Conservation (phyloP, 2,888 invertebrate species). For the Aporophyla lueneburgensis region DNA sequence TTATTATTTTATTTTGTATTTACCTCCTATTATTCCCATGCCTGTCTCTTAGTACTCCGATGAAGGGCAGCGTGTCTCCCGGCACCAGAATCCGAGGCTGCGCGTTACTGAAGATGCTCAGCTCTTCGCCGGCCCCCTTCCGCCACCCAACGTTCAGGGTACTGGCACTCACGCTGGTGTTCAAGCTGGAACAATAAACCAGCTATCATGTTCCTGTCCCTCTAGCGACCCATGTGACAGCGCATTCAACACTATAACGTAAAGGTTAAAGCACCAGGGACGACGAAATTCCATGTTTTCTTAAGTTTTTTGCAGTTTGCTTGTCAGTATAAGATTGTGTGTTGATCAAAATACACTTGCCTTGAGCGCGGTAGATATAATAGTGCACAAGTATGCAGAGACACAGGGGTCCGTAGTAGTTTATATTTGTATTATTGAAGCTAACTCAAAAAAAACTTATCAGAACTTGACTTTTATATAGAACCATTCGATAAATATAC, state of each 20-base stretch:
- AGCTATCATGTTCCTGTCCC: background rate
- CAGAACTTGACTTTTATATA: too few relatives aligned
- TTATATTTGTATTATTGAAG: too few relatives aligned
- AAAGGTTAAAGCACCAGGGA: background rate
- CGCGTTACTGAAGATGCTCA: constrained; percentile 70
- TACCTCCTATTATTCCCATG: constrained; percentile 72
- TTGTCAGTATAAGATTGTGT: background rate
- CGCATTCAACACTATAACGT: background rate
- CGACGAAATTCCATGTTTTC: background rate
- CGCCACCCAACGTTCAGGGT: constrained; percentile 71
- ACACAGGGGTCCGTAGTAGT: too few relatives aligned
- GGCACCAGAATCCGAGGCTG: constrained; percentile 76
- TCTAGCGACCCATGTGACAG: background rate
- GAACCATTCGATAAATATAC: too few relatives aligned
- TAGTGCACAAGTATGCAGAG: too few relatives aligned
- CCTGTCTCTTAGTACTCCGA: constrained; percentile 74
- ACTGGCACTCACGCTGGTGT: constrained; percentile 64
- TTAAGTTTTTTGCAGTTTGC: background rate
- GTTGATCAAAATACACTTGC: background rate
- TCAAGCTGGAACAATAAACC: constrained; percentile 61
- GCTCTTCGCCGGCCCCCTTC: constrained; percentile 81
- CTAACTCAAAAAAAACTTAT: too few relatives aligned
- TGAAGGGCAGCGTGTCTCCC: constrained; percentile 79
- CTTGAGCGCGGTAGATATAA: too few relatives aligned
- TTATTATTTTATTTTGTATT: background rate